Base-by-base conservation (phyloP, 1,140 invertebrate species). In the Drosophila ogumai region DNA sequence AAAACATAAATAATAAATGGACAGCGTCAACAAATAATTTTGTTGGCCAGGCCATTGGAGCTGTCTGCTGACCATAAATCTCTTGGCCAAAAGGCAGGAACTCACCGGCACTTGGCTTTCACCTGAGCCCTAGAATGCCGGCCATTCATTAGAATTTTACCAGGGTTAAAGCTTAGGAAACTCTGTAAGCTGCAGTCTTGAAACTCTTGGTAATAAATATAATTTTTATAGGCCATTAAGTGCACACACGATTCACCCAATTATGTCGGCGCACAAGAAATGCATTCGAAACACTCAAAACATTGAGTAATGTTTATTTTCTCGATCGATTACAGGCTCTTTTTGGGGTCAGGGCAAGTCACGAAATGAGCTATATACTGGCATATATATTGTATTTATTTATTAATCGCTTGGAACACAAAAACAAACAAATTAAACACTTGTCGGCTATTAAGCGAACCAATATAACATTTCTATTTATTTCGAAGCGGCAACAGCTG, bases 341-440 rank as follows among this genome's bases (percentile, higher is more conserved):
- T 49, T 67, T 72, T 72, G 36, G 17, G 69, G 67, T 72, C 69
- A 73, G 9, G 67, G 54, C 68, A 28, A 47, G 32, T 25, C 54
- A 49, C 66, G 66, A 58, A 72, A 49, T 58, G 34, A 47, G 41
- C 54, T 34, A 72, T 72, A 67, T 61, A 28, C 19, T 36, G 15
- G 36, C 34, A 31, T 19, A 31, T 49, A 41, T 49, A 10, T n/a
- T 3, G 15, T 31, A 59, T 73, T 59, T 72, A 71, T 72, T 59
- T 73, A 59, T 73, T 73, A 73, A 73, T 72, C 69, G 31, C 8
- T 17, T 46, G 44, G 31, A 36, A 40, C 44, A 46, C 43, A 73
- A 75, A 56, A 55, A 66, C 73, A 75, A 56, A 75, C 73, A 75
- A 75, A 75, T 75, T 75, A 75, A 75, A 56, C 73, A 75, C 73